Evolutionary conservation across 2,113 vertebrate species (phyloP), one percentile per base, ranked within the genome.

Genomic region (Lipophrys pholis): DNA sequence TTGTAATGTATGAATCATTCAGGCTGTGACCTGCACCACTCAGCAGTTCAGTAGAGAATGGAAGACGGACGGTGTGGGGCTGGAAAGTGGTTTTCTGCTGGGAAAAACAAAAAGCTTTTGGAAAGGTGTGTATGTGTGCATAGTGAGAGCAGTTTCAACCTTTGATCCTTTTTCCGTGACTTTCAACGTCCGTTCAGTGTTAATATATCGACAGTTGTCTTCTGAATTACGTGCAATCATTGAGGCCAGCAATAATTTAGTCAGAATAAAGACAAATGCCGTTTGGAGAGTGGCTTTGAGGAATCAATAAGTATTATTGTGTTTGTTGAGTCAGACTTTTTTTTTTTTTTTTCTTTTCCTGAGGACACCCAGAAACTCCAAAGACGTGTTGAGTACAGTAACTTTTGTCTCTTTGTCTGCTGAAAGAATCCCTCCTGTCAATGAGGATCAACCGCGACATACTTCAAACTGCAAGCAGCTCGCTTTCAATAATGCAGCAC

Each of bases 401-500:
- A 59, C 69, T 78, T 45, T 78, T 36, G 53, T 82, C 48, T 77
- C 61, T 79, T 53, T 59, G 40, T 61, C 61, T 74, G 70, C 57
- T 66, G 62, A 61, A 84, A 54, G 73, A 81, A 78, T 63, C 57
- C 74, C 76, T 50, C 62, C 54, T 81, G 87, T 90, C 89, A 78
- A 65, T 76, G 71, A 79, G 84, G 84, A 86, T 91, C 85, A 80
- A 60, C 68, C 79, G 43, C 73, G 73, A 89, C 90, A 87, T 59
- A 69, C 78, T 90, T 91, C 78, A 86, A 80, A 82, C 87, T 70
- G 79, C 82, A 83, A 89, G 74, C 84, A 66, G 72, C 76, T 79
- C 69, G 11, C 62, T 46, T 78, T 91, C 74, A 91, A 89, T 90
- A 91, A 91, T 90, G 86, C 90, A 90, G 61, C 50, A 42, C 17